These are phyloP conservation scores for Yponomeuta malinellus DNA, from an alignment of 2,888 invertebrate genomes.

Conservation along the genomic window DNA sequence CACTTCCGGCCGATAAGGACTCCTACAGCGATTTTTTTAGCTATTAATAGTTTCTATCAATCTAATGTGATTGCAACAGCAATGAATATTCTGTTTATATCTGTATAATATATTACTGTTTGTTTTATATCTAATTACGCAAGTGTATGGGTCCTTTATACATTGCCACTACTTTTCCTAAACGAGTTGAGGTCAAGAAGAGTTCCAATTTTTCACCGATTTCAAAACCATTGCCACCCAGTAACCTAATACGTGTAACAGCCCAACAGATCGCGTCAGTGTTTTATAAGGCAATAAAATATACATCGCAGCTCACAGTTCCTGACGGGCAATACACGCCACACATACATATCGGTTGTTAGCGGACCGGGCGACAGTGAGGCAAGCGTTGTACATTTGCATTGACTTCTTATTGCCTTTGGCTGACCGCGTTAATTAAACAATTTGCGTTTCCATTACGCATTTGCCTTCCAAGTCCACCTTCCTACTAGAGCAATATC, in stretches of 20 bases:
- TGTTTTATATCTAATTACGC: too few species aligned
- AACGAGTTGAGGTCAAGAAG: too few species aligned
- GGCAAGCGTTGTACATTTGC: slow-evolving; percentile 38
- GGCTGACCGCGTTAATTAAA: slow-evolving; percentile 55
- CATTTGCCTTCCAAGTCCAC: slow-evolving; percentile 24
- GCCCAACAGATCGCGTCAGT: neutral
- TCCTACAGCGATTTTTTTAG: neutral
- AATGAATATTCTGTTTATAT: too few species aligned
- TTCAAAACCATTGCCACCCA: neutral
- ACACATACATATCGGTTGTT: slow-evolving; percentile 33
- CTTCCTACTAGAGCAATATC: slow-evolving; percentile 15
- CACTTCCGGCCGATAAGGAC: slow-evolving; percentile 10
- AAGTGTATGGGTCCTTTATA: too few species aligned
- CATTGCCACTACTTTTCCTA: too few species aligned
- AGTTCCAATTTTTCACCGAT: neutral
- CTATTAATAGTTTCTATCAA: neutral
- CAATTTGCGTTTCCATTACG: slow-evolving; percentile 59
- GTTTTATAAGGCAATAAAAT: slow-evolving; percentile 7
- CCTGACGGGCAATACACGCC: slow-evolving; percentile 27
- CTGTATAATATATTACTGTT: too few species aligned
- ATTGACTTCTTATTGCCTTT: slow-evolving; percentile 47
- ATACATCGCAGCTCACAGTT: slow-evolving; percentile 14
- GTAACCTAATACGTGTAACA: neutral
- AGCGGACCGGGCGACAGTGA: slow-evolving; percentile 19
- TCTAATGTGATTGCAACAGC: neutral